These are phyloP conservation scores for Galeruca laticollis DNA, from an alignment of 2,888 invertebrate species.

Conservation along the genomic window DNA sequence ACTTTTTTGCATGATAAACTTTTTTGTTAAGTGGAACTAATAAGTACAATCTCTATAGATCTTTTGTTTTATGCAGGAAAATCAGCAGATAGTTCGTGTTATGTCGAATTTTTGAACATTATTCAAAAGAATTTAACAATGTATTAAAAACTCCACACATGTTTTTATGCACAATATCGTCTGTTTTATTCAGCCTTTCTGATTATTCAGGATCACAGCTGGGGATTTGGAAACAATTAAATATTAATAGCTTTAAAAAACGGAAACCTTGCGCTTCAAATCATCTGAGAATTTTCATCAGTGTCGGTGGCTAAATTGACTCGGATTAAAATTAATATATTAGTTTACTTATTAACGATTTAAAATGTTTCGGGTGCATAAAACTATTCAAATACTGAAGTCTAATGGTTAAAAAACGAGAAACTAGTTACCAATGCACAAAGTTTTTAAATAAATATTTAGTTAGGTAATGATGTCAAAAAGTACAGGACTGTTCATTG, in stretches of 20 bases:
- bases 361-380: background rate
- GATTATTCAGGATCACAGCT: background rate
- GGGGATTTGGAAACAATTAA: background rate
- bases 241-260: background rate
- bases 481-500: too few species aligned
- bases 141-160: background rate
- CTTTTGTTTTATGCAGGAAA: too few species aligned
- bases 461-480: too few species aligned
- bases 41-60: too few species aligned
- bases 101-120: too few species aligned
- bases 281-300: conserved; percentile 8
- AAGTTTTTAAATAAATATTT: too few species aligned
- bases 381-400: background rate
- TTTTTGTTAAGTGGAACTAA: too few species aligned
- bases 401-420: too few species aligned
- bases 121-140: background rate
- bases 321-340: conserved; percentile 6
- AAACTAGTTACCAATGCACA: too few species aligned
- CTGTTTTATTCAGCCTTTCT: background rate
- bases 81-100: too few species aligned
- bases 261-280: background rate
- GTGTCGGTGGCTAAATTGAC: background rate
- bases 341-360: background rate
- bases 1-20: too few species aligned
- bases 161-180: background rate